Conservation (phyloP, 53 echinoderm and acorn worm genomes). For the Crossaster papposus region DNA sequence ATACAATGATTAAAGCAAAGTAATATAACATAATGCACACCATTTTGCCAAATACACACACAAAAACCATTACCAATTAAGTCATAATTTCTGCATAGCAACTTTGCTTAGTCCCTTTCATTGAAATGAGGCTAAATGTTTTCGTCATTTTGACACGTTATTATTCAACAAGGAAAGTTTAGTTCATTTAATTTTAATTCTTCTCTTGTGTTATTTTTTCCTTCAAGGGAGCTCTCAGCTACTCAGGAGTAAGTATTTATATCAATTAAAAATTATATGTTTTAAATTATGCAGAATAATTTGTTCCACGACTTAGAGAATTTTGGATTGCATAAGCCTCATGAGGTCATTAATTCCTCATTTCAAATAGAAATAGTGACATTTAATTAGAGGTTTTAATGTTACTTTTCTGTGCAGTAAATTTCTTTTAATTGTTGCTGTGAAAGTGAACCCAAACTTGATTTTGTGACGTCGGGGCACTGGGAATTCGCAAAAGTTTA, state of each 20-base stretch:
- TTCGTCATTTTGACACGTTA: not conserved
- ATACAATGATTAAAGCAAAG: too few species aligned
- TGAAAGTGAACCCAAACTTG: too few species aligned
- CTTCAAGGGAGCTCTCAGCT: conserved; percentile 54
- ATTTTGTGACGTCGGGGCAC: too few species aligned
- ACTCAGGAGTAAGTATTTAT: conserved; percentile 41
- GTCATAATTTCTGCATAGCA: too few species aligned
- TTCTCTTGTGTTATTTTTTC: not conserved
- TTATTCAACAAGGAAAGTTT: not conserved
- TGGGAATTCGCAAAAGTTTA: too few species aligned
- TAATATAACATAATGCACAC: too few species aligned
- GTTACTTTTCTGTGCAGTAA: not conserved
- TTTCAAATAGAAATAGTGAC: too few species aligned
- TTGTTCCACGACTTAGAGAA: not conserved
- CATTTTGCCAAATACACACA: too few species aligned
- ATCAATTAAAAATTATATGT: not conserved
- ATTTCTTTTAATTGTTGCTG: not conserved
- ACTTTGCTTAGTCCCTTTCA: too few species aligned
- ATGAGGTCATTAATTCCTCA: too few species aligned
- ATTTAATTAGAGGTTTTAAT: not conserved
- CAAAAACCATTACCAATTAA: too few species aligned
- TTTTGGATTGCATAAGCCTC: too few species aligned
- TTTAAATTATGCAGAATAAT: not conserved
- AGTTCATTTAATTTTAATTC: not conserved
- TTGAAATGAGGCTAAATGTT: not conserved